Conservation (phyloP, 53 echinoderm and acorn worm species). For the Patiria pectinifera region DNA sequence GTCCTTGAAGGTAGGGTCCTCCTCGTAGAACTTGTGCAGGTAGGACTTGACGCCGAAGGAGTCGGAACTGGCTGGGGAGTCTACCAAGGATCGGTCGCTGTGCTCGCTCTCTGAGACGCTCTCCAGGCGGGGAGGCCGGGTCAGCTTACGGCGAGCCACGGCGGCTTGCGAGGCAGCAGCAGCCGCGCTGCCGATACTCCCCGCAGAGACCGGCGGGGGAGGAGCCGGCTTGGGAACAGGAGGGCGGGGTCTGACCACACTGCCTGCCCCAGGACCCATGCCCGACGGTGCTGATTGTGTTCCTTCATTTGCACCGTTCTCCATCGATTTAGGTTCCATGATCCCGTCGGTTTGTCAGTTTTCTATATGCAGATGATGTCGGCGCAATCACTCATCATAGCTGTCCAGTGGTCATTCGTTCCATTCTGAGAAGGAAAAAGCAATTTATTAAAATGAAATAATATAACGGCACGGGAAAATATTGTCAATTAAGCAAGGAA, state of each 20-base stretch:
- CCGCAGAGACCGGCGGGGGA: constrained; percentile 13
- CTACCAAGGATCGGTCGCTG: constrained; percentile 74
- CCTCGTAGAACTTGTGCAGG: constrained; percentile 98
- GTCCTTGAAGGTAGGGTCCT: constrained; percentile 76
- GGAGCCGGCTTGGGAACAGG: constrained; percentile 55
- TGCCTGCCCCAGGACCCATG: constrained; percentile 14
- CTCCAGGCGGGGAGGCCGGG: constrained; percentile 91
- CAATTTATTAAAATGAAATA: neutral
- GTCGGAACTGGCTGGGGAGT: constrained; percentile 79
- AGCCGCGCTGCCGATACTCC: neutral
- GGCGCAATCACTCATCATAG: neutral
- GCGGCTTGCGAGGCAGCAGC: constrained; percentile 40
- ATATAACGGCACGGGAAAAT: too few relatives aligned
- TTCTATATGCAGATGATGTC: constrained; percentile 10
- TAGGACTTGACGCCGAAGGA: constrained; percentile 96
- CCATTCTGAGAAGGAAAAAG: constrained; percentile 29
- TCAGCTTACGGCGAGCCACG: constrained; percentile 72
- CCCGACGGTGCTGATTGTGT: neutral
- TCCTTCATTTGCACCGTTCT: constrained; percentile 22
- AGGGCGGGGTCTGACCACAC: constrained; percentile 51
- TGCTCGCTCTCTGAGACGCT: constrained; percentile 97
- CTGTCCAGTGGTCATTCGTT: neutral
- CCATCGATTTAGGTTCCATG: constrained; percentile 27
- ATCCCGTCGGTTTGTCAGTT: neutral
- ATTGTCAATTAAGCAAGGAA: too few relatives aligned